phyloP scores from a whole-genome alignment of 2,888 invertebrate genomes.

The Lasioglossum villosulum region DNA sequence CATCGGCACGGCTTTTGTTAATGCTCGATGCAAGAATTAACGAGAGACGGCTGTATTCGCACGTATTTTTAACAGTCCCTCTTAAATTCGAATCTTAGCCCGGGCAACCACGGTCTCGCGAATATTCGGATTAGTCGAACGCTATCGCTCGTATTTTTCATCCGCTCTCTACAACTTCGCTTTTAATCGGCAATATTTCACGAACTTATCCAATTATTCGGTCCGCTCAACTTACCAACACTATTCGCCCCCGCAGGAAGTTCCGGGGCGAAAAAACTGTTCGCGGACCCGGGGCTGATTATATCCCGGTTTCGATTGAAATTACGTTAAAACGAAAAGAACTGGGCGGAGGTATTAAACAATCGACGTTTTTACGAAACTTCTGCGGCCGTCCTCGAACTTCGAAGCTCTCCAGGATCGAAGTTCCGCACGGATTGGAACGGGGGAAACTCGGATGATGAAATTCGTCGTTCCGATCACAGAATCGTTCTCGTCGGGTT shows the following conservation, averaged over 20 bases:
- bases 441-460: background rate
- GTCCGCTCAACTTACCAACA: constrained; percentile 31
- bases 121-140: constrained; percentile 23
- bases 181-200: constrained; percentile 44
- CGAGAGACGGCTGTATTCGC: background rate
- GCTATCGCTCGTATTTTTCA: constrained; percentile 6
- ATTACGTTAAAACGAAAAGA: constrained; percentile 5
- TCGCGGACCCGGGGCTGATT: constrained; percentile 27
- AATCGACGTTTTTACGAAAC: constrained; percentile 29
- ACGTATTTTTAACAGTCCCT: constrained; percentile 4
- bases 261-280: constrained; percentile 19
- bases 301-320: constrained; percentile 35
- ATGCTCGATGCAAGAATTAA: constrained; percentile 12
- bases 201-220: constrained; percentile 40
- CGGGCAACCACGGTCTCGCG: background rate
- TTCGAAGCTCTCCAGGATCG: background rate
- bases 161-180: constrained; percentile 26
- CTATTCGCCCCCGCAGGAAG: constrained; percentile 15
- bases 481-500: background rate
- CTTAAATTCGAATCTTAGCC: constrained; percentile 21
- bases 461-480: background rate
- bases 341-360: constrained; percentile 18
- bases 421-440: background rate
- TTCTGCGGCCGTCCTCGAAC: constrained; percentile 22
- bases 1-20: constrained; percentile 13